Evolutionary conservation across 2,797 vertebrate species (phyloP).

Genomic region (Acomys russatus): DNA sequence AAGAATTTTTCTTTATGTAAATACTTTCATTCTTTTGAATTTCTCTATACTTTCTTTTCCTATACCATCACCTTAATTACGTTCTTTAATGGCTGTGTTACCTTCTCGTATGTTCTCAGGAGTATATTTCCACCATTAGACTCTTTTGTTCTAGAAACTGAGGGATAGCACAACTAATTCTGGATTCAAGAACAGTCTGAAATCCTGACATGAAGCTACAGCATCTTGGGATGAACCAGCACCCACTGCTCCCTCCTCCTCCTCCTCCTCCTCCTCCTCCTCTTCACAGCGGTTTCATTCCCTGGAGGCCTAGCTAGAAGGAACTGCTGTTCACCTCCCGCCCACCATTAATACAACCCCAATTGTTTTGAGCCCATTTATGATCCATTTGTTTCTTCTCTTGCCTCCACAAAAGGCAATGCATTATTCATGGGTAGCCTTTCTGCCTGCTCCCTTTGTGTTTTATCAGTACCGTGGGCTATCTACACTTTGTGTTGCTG

Average conservation of each 20-base stretch:
- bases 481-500: neutral
- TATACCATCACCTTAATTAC: slow-evolving; percentile 49
- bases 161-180: slow-evolving; percentile 43
- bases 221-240: neutral
- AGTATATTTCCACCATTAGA: neutral
- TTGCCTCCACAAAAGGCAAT: slow-evolving; percentile 67
- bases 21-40: slow-evolving; percentile 55
- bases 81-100: slow-evolving; percentile 52
- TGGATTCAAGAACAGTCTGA: slow-evolving; percentile 41
- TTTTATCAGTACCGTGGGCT: slow-evolving; percentile 20
- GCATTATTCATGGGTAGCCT: slow-evolving; percentile 79
- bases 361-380: slow-evolving; percentile 63
- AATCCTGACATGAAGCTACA: slow-evolving; percentile 11
- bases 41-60: slow-evolving; percentile 48
- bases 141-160: slow-evolving; percentile 59
- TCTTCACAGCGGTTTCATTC: neutral
- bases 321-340: neutral
- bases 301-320: neutral
- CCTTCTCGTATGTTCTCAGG: slow-evolving; percentile 44
- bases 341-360: neutral
- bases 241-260: too few species aligned
- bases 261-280: too few species aligned
- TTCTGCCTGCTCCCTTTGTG: slow-evolving; percentile 67
- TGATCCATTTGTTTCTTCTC: slow-evolving; percentile 73
- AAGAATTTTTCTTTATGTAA: slow-evolving; percentile 8